A percentile compares a stretch with the other conserved stretches of the same genome.
Conservation (phyloP, 2,797 vertebrate genomes). For the Mustela erminea region DNA sequence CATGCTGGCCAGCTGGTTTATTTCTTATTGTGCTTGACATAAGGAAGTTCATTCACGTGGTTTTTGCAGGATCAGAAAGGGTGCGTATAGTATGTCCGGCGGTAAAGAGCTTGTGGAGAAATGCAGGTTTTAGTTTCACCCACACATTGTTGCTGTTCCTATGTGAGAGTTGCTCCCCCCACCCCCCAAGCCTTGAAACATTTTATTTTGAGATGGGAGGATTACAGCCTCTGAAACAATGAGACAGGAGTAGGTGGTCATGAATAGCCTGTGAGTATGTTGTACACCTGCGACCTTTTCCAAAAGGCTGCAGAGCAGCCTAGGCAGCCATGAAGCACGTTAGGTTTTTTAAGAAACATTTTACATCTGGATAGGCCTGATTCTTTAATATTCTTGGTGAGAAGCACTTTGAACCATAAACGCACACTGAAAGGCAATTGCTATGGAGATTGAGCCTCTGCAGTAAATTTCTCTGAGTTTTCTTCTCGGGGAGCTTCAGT, state of each 20-base stretch:
- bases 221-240: constrained; percentile 6
- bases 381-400: constrained; percentile 37
- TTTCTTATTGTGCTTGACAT: constrained; percentile 50
- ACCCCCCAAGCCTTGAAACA: neutral
- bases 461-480: constrained; percentile 53
- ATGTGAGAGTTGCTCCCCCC: neutral
- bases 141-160: constrained; percentile 17
- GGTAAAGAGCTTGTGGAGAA: constrained; percentile 56
- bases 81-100: constrained; percentile 32
- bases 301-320: constrained; percentile 9
- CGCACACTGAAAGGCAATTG: constrained; percentile 36
- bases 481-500: neutral
- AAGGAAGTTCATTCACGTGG: constrained; percentile 74
- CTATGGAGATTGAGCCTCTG: constrained; percentile 57
- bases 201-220: constrained; percentile 41
- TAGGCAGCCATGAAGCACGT: neutral
- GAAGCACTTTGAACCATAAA: constrained; percentile 60
- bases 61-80: constrained; percentile 27
- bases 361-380: constrained; percentile 36
- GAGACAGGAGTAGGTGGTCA: constrained; percentile 7
- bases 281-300: neutral
- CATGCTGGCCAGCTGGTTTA: constrained; percentile 35
- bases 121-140: constrained; percentile 29
- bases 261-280: neutral
- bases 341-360: constrained; percentile 5